Percentiles rank a stretch among this genome's conserved stretches.
phyloP scores from a whole-genome alignment of 2,888 invertebrate genomes.

The Willowsia nigromaculata region DNA sequence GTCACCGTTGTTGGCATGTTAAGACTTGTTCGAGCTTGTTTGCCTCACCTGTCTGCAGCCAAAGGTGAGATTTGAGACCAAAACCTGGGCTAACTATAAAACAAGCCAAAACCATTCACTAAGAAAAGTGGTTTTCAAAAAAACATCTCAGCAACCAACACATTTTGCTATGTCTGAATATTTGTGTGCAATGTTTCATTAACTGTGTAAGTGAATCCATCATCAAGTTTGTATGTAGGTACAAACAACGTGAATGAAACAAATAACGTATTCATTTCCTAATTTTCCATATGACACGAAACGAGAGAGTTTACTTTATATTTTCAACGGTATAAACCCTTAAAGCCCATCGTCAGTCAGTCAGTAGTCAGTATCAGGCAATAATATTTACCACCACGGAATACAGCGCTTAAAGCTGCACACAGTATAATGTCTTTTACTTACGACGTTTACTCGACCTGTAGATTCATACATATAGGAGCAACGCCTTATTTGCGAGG shows the following conservation, averaged over 20 bases:
- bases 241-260: neutral
- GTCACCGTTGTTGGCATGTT: slow-evolving; percentile 77
- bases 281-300: neutral
- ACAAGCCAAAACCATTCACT: neutral
- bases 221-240: neutral
- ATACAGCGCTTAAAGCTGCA: neutral
- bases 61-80: slow-evolving; percentile 72
- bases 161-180: neutral
- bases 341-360: too few species aligned
- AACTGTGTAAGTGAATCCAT: neutral
- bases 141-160: neutral
- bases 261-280: neutral
- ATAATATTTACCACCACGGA: neutral
- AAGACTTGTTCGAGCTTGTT: slow-evolving; percentile 75
- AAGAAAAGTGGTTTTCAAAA: slow-evolving; percentile 6
- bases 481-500: slow-evolving; percentile 7
- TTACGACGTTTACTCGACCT: neutral
- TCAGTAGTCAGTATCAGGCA: neutral
- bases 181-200: neutral
- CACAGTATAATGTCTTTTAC: neutral
- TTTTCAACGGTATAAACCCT: neutral
- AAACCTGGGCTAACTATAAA: slow-evolving; percentile 7
- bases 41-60: slow-evolving; percentile 77
- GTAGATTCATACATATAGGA: neutral
- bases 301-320: too few species aligned